These are phyloP conservation scores for Cloeon dipterum DNA, from an alignment of 2,888 invertebrate species.

Conservation along the genomic window DNA sequence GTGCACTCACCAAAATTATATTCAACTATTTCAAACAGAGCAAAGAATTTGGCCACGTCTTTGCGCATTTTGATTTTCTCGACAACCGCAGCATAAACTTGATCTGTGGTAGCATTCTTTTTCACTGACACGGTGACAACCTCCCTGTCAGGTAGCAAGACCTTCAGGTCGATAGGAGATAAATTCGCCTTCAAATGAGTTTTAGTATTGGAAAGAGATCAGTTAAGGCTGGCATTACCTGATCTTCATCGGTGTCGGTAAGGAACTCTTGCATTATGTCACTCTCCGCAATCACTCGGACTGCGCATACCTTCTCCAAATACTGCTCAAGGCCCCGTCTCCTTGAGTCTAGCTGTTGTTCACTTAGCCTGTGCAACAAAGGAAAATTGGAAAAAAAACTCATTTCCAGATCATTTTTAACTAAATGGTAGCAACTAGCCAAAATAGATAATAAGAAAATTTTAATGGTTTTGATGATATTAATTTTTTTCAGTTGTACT, in stretches of 20 bases:
- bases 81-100: slow-evolving; percentile 71
- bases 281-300: slow-evolving; percentile 91
- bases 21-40: slow-evolving; percentile 91
- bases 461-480: background rate
- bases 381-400: too few relatives aligned
- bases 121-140: slow-evolving; percentile 72
- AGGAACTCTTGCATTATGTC: slow-evolving; percentile 95
- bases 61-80: slow-evolving; percentile 62
- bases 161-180: slow-evolving; percentile 33
- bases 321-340: slow-evolving; percentile 91
- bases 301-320: slow-evolving; percentile 93
- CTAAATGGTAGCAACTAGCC: too few relatives aligned
- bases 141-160: slow-evolving; percentile 75
- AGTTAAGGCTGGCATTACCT: slow-evolving; percentile 8
- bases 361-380: slow-evolving; percentile 38
- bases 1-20: slow-evolving; percentile 69
- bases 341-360: slow-evolving; percentile 88
- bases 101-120: slow-evolving; percentile 72
- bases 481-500: background rate
- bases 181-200: slow-evolving; percentile 16
- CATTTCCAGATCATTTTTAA: too few relatives aligned
- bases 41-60: slow-evolving; percentile 72
- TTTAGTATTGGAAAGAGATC: background rate
- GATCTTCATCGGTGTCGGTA: slow-evolving; percentile 70
- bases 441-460: slow-evolving; percentile 3